These are phyloP conservation scores for Gortyna flavago DNA, from an alignment of 2,888 invertebrate genomes.

Conservation along the genomic window DNA sequence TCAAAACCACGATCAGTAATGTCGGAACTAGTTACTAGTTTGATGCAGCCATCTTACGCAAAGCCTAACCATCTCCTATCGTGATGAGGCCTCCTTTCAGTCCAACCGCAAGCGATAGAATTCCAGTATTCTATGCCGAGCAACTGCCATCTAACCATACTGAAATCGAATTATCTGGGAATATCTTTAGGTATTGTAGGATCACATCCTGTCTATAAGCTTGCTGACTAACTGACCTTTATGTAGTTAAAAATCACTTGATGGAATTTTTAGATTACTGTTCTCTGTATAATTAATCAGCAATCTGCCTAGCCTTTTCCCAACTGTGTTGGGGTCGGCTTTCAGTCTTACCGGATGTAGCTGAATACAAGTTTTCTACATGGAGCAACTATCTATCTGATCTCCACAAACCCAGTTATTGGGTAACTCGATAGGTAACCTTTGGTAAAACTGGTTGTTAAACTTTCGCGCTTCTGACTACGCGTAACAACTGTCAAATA, in stretches of 20 bases:
- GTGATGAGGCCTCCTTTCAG: conserved; percentile 9
- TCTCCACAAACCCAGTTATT: no score
- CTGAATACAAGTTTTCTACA: no score
- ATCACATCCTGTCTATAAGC: neutral
- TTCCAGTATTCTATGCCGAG: neutral
- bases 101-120: neutral
- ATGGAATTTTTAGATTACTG: neutral
- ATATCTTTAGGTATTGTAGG: neutral
- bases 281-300: no score
- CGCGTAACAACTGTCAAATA: no score
- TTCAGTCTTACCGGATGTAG: no score
- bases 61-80: conserved; percentile 1
- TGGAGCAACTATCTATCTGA: no score
- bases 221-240: neutral
- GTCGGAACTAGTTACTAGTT: neutral
- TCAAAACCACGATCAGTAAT: neutral
- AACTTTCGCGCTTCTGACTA: no score
- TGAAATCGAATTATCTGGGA: neutral
- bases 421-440: no score
- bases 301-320: no score
- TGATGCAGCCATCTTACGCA: neutral
- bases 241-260: neutral
- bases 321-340: no score
- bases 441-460: no score
- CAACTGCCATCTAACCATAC: neutral